These are phyloP conservation scores for Taxidea taxus DNA, from an alignment of 2,113 vertebrate genomes.

Conservation along the genomic window DNA sequence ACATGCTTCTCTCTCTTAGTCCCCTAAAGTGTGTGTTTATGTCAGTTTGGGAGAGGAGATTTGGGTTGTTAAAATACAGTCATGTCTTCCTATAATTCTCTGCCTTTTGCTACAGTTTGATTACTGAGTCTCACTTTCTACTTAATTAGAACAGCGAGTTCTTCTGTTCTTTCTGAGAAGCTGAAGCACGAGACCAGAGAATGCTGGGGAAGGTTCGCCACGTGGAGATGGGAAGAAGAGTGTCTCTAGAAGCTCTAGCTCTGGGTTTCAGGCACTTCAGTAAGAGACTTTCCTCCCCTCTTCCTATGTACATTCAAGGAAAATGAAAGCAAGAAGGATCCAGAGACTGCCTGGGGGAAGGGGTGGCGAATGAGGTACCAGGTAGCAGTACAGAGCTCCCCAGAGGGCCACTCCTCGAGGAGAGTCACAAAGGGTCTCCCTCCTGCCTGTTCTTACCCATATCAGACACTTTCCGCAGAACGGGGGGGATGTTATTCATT, in stretches of 20 bases:
- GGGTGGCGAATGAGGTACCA: neutral
- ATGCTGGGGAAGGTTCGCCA: neutral
- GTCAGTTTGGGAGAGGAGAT: neutral
- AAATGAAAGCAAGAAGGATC: neutral
- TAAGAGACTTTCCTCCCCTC: conserved; percentile 40
- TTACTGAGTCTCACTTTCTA: conserved; percentile 26
- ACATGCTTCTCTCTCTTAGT: conserved; percentile 37
- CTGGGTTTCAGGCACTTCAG: neutral
- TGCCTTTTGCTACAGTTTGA: conserved; percentile 35
- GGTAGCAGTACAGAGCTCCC: neutral
- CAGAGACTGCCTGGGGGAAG: neutral
- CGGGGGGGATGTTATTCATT: neutral
- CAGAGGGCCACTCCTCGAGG: neutral
- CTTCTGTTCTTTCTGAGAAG: conserved; percentile 40
- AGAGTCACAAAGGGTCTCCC: rapidly evolving
- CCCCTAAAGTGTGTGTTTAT: neutral
- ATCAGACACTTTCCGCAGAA: neutral
- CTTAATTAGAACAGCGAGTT: conserved; percentile 3
- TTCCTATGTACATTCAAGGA: conserved; percentile 33
- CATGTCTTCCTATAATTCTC: neutral
- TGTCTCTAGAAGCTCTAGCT: neutral
- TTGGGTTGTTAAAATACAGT: neutral
- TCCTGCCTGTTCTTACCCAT: neutral
- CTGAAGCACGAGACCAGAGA: conserved; percentile 30
- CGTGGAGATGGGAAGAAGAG: neutral